Percentiles rank a stretch among this genome's conserved stretches.
phyloP scores from a whole-genome alignment of 2,797 vertebrate species.

The Phalanger gymnotis region DNA sequence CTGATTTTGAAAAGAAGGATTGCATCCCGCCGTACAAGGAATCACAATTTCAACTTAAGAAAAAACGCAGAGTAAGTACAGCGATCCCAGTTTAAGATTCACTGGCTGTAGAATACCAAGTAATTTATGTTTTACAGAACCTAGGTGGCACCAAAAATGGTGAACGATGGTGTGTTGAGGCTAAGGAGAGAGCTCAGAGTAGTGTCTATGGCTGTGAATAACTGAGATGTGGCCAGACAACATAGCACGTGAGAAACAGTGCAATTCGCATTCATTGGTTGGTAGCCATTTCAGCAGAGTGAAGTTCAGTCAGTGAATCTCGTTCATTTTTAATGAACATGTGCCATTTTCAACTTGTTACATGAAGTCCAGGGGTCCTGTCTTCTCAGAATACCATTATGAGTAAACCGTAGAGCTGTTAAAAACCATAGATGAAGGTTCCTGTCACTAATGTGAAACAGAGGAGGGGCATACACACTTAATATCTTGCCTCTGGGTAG shows the following conservation, averaged over 20 bases:
- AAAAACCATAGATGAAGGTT: background rate
- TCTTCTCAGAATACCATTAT: background rate
- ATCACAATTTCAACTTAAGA: slow-evolving; percentile 89
- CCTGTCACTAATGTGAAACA: background rate
- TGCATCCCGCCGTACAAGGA: slow-evolving; percentile 91
- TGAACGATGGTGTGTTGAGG: background rate
- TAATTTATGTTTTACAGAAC: background rate
- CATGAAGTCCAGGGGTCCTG: background rate
- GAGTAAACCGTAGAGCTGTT: slow-evolving; percentile 6
- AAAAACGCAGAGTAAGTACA: slow-evolving; percentile 90
- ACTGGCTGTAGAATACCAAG: background rate
- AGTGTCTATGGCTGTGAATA: background rate
- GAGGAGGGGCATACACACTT: background rate
- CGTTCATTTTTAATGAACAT: background rate
- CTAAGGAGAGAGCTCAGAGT: background rate
- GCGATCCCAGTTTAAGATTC: background rate
- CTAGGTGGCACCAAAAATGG: background rate
- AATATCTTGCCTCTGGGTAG: slow-evolving; percentile 14
- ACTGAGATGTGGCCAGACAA: background rate
- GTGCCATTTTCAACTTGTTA: background rate
- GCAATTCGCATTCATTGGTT: background rate
- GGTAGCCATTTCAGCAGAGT: background rate
- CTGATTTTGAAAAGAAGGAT: slow-evolving; percentile 95
- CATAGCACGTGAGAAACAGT: background rate
- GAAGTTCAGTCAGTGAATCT: background rate